Percentiles rank a stretch among this genome's conserved stretches.
Conservation (phyloP, 2,797 vertebrate species). For the Chaetophractus vellerosus region DNA sequence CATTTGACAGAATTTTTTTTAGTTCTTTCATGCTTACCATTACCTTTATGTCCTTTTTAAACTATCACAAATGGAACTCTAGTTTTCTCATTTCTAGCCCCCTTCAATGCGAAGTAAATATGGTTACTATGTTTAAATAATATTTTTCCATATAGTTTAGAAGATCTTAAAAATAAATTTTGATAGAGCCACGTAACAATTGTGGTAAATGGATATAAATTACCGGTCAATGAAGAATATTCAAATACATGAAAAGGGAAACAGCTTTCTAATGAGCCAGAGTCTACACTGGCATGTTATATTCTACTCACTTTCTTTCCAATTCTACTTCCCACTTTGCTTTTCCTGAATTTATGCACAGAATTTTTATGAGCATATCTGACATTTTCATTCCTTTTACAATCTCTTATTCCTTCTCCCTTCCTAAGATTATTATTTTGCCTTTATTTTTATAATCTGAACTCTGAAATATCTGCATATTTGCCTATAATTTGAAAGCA, state of each 20-base stretch:
- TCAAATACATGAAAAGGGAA: neutral
- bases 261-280: neutral
- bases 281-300: rapidly evolving
- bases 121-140: neutral
- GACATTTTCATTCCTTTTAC: neutral
- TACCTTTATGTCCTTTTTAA: neutral
- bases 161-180: slow-evolving; percentile 5
- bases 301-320: neutral
- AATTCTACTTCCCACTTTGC: neutral
- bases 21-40: neutral
- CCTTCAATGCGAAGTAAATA: neutral
- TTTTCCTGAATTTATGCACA: neutral
- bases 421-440: neutral
- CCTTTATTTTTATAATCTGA: neutral
- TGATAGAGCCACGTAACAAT: neutral
- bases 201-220: neutral
- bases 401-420: neutral
- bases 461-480: neutral
- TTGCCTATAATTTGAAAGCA: neutral
- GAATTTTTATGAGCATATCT: neutral
- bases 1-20: neutral
- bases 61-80: neutral
- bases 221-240: rapidly evolving
- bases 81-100: neutral
- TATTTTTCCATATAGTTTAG: neutral